Evolutionary conservation across 1,140 invertebrate genomes (phyloP).

Genomic region (Radopholus similis): DNA sequence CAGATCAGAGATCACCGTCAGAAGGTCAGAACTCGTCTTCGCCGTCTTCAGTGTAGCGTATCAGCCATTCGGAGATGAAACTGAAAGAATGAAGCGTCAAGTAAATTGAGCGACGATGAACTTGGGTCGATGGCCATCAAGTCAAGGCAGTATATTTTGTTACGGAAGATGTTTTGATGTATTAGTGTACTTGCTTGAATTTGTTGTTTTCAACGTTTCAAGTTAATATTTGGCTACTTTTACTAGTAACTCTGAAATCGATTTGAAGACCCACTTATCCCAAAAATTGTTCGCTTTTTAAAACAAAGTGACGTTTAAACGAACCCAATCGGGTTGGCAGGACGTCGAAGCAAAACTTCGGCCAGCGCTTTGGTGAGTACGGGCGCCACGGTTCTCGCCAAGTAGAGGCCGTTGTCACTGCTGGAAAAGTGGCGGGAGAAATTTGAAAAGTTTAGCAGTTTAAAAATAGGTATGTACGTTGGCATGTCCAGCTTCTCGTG

Average conservation of each 20-base stretch:
- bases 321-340: constrained; percentile 51
- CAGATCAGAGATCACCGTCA: too few species aligned
- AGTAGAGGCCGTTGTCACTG: constrained; percentile 56
- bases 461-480: constrained; percentile 22
- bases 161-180: too few species aligned
- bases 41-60: constrained; percentile 46
- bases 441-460: neutral
- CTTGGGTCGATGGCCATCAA: too few species aligned
- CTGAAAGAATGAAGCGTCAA: too few species aligned
- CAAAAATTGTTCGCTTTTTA: neutral
- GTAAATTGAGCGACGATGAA: too few species aligned
- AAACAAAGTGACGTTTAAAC: neutral
- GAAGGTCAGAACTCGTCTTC: too few species aligned
- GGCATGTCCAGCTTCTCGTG: constrained; percentile 53
- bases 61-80: constrained; percentile 57
- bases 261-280: neutral
- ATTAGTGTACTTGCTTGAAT: too few species aligned
- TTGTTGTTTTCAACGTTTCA: too few species aligned
- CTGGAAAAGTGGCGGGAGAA: too few species aligned
- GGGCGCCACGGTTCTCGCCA: constrained; percentile 58
- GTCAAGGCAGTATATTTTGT: too few species aligned
- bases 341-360: constrained; percentile 49
- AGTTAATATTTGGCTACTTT: too few species aligned
- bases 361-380: constrained; percentile 58
- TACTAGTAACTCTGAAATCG: too few species aligned